These are phyloP conservation scores for Copidosoma aretas DNA, from an alignment of 2,888 invertebrate genomes.

Conservation along the genomic window DNA sequence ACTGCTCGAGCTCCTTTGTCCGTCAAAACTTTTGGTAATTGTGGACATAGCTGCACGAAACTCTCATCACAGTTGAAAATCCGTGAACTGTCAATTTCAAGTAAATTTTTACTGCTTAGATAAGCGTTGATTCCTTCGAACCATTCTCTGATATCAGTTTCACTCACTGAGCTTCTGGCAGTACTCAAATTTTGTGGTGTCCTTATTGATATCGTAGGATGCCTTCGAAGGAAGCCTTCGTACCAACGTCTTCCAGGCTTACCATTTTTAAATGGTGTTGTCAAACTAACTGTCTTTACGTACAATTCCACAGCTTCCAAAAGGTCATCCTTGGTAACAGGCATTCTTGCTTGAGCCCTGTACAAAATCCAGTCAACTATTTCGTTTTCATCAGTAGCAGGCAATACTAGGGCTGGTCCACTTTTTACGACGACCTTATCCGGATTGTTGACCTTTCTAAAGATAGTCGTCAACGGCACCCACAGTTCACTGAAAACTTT, in stretches of 20 bases:
- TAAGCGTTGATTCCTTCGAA: not conserved
- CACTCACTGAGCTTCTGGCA: not conserved
- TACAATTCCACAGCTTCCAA: not conserved
- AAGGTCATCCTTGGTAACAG: not conserved
- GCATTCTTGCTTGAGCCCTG: not conserved
- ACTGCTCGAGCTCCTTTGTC: not conserved
- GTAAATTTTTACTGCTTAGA: not conserved
- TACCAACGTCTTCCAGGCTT: not conserved
- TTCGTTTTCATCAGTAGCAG: not conserved
- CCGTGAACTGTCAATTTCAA: not conserved
- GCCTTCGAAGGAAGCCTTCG: not conserved
- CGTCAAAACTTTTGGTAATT: not conserved
- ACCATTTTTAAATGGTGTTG: not conserved
- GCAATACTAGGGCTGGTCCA: not conserved
- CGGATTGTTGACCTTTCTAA: not conserved
- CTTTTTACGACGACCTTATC: not conserved
- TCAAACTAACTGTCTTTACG: not conserved
- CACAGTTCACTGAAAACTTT: not conserved
- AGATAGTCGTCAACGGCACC: not conserved
- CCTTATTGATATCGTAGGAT: not conserved
- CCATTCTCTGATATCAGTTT: not conserved
- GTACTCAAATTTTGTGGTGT: not conserved
- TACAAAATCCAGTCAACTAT: not conserved
- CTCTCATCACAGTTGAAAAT: not conserved
- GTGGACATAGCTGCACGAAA: not conserved